phyloP scores from a whole-genome alignment of 2,888 invertebrate species.

The Podotricha telesiphe region DNA sequence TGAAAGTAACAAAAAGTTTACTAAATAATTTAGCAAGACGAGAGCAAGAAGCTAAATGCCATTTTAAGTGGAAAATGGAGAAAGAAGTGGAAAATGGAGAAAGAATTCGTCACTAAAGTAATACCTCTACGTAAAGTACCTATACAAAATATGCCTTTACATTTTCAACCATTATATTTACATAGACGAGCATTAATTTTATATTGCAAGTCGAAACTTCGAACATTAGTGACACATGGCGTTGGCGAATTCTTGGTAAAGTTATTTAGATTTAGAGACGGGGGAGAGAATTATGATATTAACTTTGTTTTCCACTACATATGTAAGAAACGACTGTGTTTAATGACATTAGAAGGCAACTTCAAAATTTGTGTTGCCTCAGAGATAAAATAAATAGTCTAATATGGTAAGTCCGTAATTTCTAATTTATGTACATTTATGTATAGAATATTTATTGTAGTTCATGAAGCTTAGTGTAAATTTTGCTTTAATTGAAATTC shows the following conservation, averaged over 20 bases:
- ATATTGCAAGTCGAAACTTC: constrained; percentile 43
- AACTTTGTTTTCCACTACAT: constrained; percentile 12
- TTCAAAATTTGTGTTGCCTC: not conserved
- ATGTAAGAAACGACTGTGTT: constrained; percentile 16
- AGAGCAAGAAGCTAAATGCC: too few species aligned
- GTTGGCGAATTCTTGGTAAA: constrained; percentile 23
- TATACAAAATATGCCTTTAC: not conserved
- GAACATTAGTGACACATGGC: constrained; percentile 48
- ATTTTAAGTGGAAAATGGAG: too few species aligned
- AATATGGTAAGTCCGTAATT: not conserved
- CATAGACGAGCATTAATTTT: constrained; percentile 20
- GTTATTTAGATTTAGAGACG: constrained; percentile 20
- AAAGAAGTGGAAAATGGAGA: too few species aligned
- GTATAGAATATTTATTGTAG: too few species aligned
- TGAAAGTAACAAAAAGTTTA: too few species aligned
- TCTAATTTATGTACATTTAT: constrained; percentile 9
- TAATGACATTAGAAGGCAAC: not conserved
- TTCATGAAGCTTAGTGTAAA: too few species aligned
- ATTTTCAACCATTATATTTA: not conserved
- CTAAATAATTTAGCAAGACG: too few species aligned
- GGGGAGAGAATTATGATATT: constrained; percentile 17
- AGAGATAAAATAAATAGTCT: constrained; percentile 5
- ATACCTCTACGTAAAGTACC: not conserved
- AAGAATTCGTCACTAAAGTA: not conserved
- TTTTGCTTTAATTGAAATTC: too few species aligned